Conservation (phyloP, 2,113 vertebrate species). For the zebrafish (Danio rerio) region DNA sequence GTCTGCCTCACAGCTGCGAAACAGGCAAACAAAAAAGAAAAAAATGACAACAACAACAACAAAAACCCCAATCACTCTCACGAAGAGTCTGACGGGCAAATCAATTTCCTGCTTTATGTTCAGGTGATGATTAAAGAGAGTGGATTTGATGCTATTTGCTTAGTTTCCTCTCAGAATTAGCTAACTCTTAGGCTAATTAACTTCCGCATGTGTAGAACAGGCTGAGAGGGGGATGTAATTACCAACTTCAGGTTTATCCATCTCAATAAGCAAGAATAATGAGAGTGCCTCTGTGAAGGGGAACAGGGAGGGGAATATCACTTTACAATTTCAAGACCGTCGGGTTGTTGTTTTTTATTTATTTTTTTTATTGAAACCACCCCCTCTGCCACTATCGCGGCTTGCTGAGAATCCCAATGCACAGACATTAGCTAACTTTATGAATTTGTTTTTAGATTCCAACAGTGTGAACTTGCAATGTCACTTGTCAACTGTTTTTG, state of each 20-base stretch:
- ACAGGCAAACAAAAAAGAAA: slow-evolving; percentile 1
- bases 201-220: slow-evolving; percentile 40
- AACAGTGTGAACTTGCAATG: not conserved
- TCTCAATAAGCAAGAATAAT: slow-evolving; percentile 77
- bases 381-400: not conserved
- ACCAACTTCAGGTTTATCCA: slow-evolving; percentile 69
- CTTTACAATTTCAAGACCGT: slow-evolving; percentile 33
- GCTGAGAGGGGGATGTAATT: slow-evolving; percentile 41
- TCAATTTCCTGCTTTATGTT: slow-evolving; percentile 34
- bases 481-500: slow-evolving; percentile 13
- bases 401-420: slow-evolving; percentile 5
- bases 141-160: slow-evolving; percentile 51
- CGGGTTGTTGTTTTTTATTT: slow-evolving; percentile 8
- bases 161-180: slow-evolving; percentile 58
- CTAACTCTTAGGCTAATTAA: slow-evolving; percentile 58
- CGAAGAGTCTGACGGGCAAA: slow-evolving; percentile 34
- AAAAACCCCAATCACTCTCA: slow-evolving; percentile 1
- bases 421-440: not conserved
- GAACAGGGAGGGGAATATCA: slow-evolving; percentile 51
- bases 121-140: slow-evolving; percentile 52
- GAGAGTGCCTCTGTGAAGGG: slow-evolving; percentile 60
- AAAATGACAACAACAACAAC: not conserved
- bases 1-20: slow-evolving; percentile 15
- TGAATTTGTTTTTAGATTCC: not conserved
- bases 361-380: not conserved